Evolutionary conservation across 2,113 vertebrate species (phyloP).

Genomic region (Dromiciops gliroides): DNA sequence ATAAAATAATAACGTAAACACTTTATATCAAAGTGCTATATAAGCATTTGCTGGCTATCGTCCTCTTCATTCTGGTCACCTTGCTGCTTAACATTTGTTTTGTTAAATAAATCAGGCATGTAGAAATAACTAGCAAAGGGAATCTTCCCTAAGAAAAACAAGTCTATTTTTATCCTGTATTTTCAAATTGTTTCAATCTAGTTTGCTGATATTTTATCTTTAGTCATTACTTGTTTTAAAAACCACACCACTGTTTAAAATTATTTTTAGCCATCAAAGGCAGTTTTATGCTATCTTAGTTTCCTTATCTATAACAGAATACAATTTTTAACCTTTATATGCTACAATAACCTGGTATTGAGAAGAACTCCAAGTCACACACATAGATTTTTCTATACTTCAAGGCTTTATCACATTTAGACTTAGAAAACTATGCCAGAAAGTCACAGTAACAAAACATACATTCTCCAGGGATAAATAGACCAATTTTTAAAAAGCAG

Average conservation of each 20-base stretch:
- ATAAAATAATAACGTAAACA: neutral
- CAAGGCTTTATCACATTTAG: neutral
- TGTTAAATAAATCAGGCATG: neutral
- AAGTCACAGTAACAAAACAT: neutral
- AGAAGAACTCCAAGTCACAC: neutral
- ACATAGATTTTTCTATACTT: neutral
- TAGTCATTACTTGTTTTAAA: neutral
- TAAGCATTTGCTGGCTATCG: neutral
- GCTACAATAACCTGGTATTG: neutral
- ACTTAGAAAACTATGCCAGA: neutral
- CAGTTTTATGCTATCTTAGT: neutral
- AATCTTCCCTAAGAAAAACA: neutral
- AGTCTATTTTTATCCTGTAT: neutral
- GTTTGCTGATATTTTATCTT: neutral
- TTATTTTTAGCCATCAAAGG: neutral
- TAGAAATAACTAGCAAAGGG: neutral
- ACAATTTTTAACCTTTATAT: neutral
- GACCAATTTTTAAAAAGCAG: conserved; percentile 20
- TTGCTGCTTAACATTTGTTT: neutral
- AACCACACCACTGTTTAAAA: neutral
- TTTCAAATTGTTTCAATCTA: neutral
- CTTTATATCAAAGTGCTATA: neutral
- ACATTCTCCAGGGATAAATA: neutral
- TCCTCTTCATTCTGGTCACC: neutral
- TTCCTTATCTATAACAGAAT: neutral